Evolutionary conservation across 2,113 vertebrate genomes (phyloP).

Genomic region (Rhinogobius similis): DNA sequence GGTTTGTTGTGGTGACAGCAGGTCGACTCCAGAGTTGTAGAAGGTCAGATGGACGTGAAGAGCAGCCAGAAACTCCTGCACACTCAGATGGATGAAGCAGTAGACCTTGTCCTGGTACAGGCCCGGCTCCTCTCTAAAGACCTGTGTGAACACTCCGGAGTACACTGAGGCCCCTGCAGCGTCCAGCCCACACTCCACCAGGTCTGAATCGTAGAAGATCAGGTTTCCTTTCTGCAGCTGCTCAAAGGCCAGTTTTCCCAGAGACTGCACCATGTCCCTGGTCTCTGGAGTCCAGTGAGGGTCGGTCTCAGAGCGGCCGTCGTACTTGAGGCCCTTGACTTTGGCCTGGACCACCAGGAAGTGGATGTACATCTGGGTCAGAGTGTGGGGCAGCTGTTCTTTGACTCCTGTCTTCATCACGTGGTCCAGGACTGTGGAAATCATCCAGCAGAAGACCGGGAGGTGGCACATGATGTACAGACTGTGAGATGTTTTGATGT

Average conservation of each 20-base stretch:
- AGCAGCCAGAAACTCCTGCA: slow-evolving; percentile 3
- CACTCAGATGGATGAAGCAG: slow-evolving; percentile 1
- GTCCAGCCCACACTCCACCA: background rate
- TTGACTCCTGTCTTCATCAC: background rate
- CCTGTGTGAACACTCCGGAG: background rate
- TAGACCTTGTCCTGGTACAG: background rate
- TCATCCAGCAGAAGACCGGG: background rate
- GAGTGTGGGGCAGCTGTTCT: background rate
- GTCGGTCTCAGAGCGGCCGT: background rate
- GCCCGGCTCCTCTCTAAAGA: background rate
- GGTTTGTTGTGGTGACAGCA: background rate
- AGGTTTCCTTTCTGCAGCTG: background rate
- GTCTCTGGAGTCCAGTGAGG: background rate
- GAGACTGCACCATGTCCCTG: background rate
- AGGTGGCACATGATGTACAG: slow-evolving; percentile 1
- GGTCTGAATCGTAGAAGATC: background rate
- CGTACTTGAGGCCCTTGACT: background rate
- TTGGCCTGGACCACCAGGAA: background rate
- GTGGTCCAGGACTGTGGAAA: background rate
- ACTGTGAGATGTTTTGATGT: background rate
- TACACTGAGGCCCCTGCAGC: background rate
- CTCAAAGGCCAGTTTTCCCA: background rate
- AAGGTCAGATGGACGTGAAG: slow-evolving; percentile 3
- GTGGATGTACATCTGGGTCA: background rate
- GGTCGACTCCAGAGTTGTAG: background rate